phyloP scores from a whole-genome alignment of 1,140 invertebrate species.

The Hirudo medicinalis region DNA sequence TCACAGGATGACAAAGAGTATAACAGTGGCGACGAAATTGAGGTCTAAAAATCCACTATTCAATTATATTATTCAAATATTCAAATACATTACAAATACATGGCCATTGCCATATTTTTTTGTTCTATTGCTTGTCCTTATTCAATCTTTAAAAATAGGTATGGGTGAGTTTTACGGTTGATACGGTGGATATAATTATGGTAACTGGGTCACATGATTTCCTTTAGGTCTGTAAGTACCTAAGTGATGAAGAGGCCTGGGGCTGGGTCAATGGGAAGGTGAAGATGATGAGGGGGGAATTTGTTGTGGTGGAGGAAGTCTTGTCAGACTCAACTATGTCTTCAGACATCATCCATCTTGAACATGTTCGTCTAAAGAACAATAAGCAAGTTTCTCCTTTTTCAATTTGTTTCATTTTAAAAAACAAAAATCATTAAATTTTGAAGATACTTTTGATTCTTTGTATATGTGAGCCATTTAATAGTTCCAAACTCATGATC shows the following conservation, averaged over 20 bases:
- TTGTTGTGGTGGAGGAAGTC: conserved; percentile 77
- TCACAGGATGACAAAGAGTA: background rate
- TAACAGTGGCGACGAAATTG: background rate
- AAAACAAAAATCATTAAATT: background rate
- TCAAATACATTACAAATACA: background rate
- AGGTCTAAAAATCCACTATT: background rate
- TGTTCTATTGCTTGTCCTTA: background rate
- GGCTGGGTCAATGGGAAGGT: conserved; percentile 80
- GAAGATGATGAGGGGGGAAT: conserved; percentile 60
- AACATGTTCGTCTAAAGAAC: conserved; percentile 47
- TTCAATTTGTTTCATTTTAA: conserved; percentile 2
- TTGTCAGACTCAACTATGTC: conserved; percentile 68
- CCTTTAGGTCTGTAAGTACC: conserved; percentile 60
- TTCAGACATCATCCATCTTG: conserved; percentile 76
- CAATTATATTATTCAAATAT: conserved; percentile 2
- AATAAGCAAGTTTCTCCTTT: conserved; percentile 31
- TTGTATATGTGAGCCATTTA: background rate
- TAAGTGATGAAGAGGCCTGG: conserved; percentile 71
- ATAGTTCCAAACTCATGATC: background rate
- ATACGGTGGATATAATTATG: too few species aligned
- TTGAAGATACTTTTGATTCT: background rate
- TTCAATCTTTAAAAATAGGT: too few species aligned
- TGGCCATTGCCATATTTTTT: background rate
- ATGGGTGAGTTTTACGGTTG: too few species aligned
- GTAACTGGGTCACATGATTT: conserved; percentile 14